Conservation (phyloP, 2,113 vertebrate genomes). For the Columbina picui region DNA sequence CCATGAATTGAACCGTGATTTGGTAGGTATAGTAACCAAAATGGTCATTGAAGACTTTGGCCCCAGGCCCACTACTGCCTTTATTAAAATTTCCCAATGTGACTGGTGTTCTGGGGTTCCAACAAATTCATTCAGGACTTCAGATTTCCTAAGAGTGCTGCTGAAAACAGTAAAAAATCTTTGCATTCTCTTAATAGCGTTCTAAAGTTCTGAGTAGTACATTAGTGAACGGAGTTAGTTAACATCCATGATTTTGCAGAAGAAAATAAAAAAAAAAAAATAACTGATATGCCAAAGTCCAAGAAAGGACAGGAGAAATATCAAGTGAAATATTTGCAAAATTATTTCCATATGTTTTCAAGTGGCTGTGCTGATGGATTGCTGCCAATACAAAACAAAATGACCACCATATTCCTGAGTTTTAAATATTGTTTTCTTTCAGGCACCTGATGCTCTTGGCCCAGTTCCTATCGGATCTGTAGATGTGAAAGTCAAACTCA, state of each 20-base stretch:
- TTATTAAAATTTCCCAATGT: not conserved
- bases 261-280: not conserved
- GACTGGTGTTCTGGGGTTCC: not conserved
- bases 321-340: not conserved
- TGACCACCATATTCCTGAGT: not conserved
- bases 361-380: not conserved
- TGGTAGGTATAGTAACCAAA: constrained; percentile 76
- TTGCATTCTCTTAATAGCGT: not conserved
- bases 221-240: not conserved
- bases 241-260: not conserved
- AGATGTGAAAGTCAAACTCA: constrained; percentile 71
- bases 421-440: constrained; percentile 17
- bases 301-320: not conserved
- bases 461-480: constrained; percentile 71
- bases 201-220: not conserved
- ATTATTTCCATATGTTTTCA: not conserved
- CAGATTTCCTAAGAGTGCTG: not conserved
- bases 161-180: not conserved
- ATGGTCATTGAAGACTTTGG: not conserved
- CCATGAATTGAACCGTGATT: constrained; percentile 50
- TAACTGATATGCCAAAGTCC: not conserved
- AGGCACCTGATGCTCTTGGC: constrained; percentile 79
- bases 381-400: not conserved
- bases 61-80: not conserved
- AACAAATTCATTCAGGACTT: not conserved